Percentiles rank a stretch among this genome's conserved stretches.
Conservation (phyloP, 2,113 vertebrate genomes). For the Hyperopisus bebe region DNA sequence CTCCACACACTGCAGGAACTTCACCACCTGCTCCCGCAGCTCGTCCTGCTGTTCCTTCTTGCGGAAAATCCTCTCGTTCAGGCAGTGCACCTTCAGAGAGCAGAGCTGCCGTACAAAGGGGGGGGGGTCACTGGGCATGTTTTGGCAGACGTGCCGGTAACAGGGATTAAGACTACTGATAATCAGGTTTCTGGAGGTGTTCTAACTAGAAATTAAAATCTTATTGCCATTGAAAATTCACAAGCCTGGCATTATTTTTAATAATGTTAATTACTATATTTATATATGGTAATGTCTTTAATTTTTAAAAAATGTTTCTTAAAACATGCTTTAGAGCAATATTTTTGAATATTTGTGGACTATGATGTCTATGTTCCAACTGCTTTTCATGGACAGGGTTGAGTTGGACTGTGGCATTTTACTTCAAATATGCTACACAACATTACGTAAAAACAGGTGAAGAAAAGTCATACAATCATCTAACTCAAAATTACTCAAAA, state of each 20-base stretch:
- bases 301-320: not conserved
- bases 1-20: slow-evolving; percentile 95
- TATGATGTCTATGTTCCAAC: not conserved
- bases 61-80: slow-evolving; percentile 82
- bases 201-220: not conserved
- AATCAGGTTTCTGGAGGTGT: not conserved
- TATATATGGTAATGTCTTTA: not conserved
- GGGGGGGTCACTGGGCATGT: not conserved
- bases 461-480: not conserved
- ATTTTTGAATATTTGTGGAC: not conserved
- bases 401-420: too few species aligned
- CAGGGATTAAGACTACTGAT: not conserved
- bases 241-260: not conserved
- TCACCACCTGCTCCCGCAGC: slow-evolving; percentile 84
- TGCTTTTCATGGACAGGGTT: not conserved
- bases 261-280: not conserved
- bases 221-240: not conserved
- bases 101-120: slow-evolving; percentile 63
- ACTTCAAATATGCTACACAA: not conserved
- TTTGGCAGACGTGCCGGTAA: not conserved
- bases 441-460: not conserved
- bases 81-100: slow-evolving; percentile 82
- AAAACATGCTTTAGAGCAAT: not conserved
- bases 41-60: slow-evolving; percentile 74
- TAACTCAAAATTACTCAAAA: not conserved